Evolutionary conservation across 2,888 invertebrate species (phyloP).

Genomic region (Theretra japonica): DNA sequence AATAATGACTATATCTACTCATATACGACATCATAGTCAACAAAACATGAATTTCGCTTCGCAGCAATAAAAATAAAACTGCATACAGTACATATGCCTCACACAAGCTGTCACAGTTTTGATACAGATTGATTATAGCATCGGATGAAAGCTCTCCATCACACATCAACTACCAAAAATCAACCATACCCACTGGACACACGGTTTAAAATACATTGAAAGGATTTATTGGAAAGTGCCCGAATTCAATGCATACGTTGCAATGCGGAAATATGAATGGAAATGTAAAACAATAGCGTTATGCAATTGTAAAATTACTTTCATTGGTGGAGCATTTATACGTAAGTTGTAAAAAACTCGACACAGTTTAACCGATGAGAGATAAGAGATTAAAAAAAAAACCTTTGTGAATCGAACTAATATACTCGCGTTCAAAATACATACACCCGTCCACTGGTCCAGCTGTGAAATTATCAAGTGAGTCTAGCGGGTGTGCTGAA

Average conservation of each 20-base stretch:
- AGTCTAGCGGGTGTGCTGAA: too few relatives aligned
- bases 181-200: not conserved
- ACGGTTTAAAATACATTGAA: not conserved
- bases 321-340: too few relatives aligned
- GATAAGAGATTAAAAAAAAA: too few relatives aligned
- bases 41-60: not conserved
- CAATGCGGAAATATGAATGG: conserved; percentile 2
- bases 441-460: too few relatives aligned
- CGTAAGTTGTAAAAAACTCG: too few relatives aligned
- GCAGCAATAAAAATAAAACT: conserved; percentile 2
- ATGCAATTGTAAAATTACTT: not conserved
- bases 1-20: too few relatives aligned
- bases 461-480: too few relatives aligned
- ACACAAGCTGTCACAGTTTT: not conserved
- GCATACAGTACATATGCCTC: not conserved
- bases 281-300: not conserved
- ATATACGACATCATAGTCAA: too few relatives aligned
- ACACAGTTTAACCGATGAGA: too few relatives aligned
- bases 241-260: not conserved
- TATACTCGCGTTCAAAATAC: too few relatives aligned
- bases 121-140: conserved; percentile 1
- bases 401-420: too few relatives aligned
- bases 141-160: conserved; percentile 1
- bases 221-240: not conserved
- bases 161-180: not conserved